Conservation (phyloP, 2,797 vertebrate species). For the Oryzias dopingdopingensis region DNA sequence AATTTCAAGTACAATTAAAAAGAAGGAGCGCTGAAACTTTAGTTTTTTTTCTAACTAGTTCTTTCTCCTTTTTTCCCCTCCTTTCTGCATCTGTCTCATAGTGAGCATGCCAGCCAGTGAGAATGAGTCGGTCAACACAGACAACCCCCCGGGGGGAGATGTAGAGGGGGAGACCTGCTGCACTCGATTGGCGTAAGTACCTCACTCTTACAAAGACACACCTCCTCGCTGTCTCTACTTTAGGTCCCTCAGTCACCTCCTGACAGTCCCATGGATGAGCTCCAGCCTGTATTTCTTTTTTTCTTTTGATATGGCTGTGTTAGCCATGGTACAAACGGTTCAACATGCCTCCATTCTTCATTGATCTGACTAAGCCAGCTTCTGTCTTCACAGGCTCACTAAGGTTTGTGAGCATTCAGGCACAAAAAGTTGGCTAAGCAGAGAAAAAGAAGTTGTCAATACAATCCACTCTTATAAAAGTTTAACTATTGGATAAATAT, state of each 20-base stretch:
- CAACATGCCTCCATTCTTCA: slow-evolving; percentile 14
- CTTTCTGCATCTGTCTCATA: slow-evolving; percentile 58
- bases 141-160: slow-evolving; percentile 91
- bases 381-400: slow-evolving; percentile 18
- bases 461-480: slow-evolving; percentile 3
- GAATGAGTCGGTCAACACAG: slow-evolving; percentile 97
- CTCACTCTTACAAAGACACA: slow-evolving; percentile 12
- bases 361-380: slow-evolving; percentile 25
- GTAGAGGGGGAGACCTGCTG: slow-evolving; percentile 96
- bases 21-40: neutral
- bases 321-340: slow-evolving; percentile 6
- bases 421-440: neutral
- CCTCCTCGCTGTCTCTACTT: slow-evolving; percentile 8
- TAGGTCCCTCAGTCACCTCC: slow-evolving; percentile 27
- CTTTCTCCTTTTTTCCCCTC: slow-evolving; percentile 10
- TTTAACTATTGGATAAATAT: slow-evolving; percentile 5
- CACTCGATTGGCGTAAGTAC: slow-evolving; percentile 93
- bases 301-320: slow-evolving; percentile 6
- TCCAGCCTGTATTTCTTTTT: neutral
- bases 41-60: slow-evolving; percentile 19
- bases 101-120: slow-evolving; percentile 99
- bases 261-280: slow-evolving; percentile 19
- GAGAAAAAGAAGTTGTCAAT: slow-evolving; percentile 11
- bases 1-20: too few species aligned
- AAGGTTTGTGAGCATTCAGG: slow-evolving; percentile 14